Evolutionary conservation across 2,888 invertebrate genomes (phyloP).

Genomic region (Leptinotarsa juncta): DNA sequence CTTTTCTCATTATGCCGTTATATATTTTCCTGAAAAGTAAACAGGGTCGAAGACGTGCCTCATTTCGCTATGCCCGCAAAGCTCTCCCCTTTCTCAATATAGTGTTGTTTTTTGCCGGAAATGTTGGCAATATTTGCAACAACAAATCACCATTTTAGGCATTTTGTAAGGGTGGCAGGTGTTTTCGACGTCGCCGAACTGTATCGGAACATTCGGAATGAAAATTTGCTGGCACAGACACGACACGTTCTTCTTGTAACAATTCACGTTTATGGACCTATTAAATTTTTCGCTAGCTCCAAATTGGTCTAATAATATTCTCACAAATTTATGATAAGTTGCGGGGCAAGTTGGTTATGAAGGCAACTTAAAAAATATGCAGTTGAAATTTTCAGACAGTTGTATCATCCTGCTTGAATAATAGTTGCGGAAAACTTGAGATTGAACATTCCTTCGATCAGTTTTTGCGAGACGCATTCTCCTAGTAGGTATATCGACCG

Average conservation of each 20-base stretch:
- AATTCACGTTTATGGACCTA: conserved; percentile 42
- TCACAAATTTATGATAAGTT: conserved; percentile 32
- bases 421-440: not conserved
- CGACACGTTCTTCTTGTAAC: conserved; percentile 40
- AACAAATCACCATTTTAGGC: conserved; percentile 40
- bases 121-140: conserved; percentile 41
- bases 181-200: conserved; percentile 38
- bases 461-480: no score
- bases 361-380: not conserved
- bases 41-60: conserved; percentile 32
- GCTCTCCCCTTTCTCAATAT: conserved; percentile 29
- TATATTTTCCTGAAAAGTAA: conserved; percentile 8
- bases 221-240: conserved; percentile 39
- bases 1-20: conserved; percentile 1
- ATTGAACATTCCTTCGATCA: not conserved
- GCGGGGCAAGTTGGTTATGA: not conserved
- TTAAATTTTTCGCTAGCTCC: conserved; percentile 39
- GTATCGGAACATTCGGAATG: conserved; percentile 41
- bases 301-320: conserved; percentile 37
- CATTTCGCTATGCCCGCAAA: conserved; percentile 1
- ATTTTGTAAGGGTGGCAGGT: conserved; percentile 35
- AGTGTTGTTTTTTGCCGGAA: conserved; percentile 35
- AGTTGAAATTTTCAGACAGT: not conserved
- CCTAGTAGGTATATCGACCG: no score
- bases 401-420: not conserved